phyloP scores from a whole-genome alignment of 2,113 vertebrate species.

The Ellobius talpinus region DNA sequence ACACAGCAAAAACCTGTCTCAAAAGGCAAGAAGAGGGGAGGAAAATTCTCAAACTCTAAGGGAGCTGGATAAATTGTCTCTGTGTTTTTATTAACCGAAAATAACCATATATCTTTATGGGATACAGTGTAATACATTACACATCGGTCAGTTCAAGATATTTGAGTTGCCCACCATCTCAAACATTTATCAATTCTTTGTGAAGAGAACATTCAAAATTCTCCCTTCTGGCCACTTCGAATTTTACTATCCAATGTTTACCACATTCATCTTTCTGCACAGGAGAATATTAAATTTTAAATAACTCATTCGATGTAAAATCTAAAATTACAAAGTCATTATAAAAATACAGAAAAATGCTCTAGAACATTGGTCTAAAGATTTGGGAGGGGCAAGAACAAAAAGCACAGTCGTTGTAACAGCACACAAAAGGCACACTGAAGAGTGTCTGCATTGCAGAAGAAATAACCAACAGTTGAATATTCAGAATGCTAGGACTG shows the following conservation, averaged over 20 bases:
- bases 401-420: not conserved
- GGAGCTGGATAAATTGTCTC: not conserved
- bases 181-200: not conserved
- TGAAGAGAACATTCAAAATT: not conserved
- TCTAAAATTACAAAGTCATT: not conserved
- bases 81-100: not conserved
- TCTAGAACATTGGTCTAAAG: not conserved
- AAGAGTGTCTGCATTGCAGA: not conserved
- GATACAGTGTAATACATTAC: not conserved
- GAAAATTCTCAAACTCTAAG: not conserved
- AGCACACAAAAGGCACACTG: not conserved
- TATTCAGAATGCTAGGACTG: not conserved
- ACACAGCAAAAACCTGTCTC: not conserved
- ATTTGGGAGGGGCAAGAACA: not conserved
- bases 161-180: not conserved
- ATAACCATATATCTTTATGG: not conserved
- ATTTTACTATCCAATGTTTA: not conserved
- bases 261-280: not conserved
- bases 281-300: not conserved
- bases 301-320: not conserved
- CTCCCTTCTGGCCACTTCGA: not conserved
- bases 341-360: not conserved
- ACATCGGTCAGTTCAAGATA: not conserved
- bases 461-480: not conserved
- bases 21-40: not conserved